phyloP scores from a whole-genome alignment of 2,113 vertebrate genomes.

The Archilochus colubris region DNA sequence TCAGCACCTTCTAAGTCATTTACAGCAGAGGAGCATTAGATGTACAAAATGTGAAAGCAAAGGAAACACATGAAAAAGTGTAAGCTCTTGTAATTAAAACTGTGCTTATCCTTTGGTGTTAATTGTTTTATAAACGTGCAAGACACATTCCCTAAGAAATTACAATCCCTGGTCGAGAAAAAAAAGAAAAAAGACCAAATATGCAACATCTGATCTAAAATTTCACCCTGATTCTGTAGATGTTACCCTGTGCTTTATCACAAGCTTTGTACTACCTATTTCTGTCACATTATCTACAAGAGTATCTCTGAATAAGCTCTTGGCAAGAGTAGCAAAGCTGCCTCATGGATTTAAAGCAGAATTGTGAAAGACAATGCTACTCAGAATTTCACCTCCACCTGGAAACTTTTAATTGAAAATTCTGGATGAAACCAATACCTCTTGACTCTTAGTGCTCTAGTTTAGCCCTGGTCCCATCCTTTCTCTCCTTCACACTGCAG shows the following conservation, averaged over 20 bases:
- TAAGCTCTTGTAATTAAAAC: not conserved
- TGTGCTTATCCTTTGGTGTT: not conserved
- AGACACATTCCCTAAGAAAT: not conserved
- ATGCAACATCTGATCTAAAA: not conserved
- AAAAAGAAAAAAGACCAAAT: not conserved
- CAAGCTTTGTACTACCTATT: not conserved
- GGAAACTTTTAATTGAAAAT: not conserved
- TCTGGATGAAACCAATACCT: not conserved
- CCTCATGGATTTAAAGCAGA: not conserved
- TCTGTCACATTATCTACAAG: not conserved
- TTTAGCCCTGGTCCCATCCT: not conserved
- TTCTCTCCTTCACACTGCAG: not conserved
- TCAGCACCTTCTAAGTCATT: constrained; percentile 30
- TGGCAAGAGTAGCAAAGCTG: not conserved
- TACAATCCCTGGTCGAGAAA: not conserved
- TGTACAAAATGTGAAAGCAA: not conserved
- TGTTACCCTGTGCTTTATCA: not conserved
- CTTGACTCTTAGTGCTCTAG: not conserved
- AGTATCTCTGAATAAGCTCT: not conserved
- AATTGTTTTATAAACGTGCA: not conserved
- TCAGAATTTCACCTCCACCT: not conserved
- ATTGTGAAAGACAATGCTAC: not conserved
- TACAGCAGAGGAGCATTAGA: not conserved
- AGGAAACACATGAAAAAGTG: not conserved
- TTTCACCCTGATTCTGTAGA: not conserved